These are phyloP conservation scores for Melipona beecheii DNA, from an alignment of 2,888 invertebrate genomes.

Conservation along the genomic window DNA sequence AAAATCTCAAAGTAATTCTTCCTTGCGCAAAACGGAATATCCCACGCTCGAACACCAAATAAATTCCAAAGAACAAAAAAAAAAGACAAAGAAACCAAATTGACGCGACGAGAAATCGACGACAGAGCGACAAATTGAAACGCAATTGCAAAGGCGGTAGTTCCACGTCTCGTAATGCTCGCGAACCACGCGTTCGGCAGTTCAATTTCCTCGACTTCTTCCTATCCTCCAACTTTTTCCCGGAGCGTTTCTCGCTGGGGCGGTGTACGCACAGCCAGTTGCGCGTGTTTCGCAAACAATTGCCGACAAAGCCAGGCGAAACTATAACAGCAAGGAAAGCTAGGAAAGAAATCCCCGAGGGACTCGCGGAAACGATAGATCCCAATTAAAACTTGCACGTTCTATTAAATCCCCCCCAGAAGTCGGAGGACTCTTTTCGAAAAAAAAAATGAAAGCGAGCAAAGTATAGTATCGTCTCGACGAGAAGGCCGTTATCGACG, in stretches of 20 bases:
- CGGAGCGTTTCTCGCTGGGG: slow-evolving; percentile 5
- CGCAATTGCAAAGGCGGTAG: too few species aligned
- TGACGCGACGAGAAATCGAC: background rate
- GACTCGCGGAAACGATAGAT: background rate
- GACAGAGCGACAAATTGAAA: background rate
- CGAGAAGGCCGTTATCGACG: slow-evolving; percentile 21
- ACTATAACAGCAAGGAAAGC: background rate
- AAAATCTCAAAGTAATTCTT: too few species aligned
- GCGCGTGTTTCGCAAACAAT: slow-evolving; percentile 1
- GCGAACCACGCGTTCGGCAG: slow-evolving; percentile 10
- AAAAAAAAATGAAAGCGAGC: too few species aligned
- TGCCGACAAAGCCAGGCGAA: background rate
- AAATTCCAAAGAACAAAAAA: background rate
- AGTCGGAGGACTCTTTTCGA: too few species aligned
- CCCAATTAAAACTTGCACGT: background rate
- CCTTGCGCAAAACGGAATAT: too few species aligned
- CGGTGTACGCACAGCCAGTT: background rate
- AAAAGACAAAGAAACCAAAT: background rate
- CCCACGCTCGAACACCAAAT: background rate
- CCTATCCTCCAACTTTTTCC: background rate
- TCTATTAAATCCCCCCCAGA: background rate
- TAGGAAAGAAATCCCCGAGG: background rate
- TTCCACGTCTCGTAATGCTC: background rate
- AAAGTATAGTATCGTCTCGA: background rate
- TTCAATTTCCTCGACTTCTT: slow-evolving; percentile 25